phyloP scores from a whole-genome alignment of 2,113 vertebrate genomes.

The Ophthalmolycus amberensis region DNA sequence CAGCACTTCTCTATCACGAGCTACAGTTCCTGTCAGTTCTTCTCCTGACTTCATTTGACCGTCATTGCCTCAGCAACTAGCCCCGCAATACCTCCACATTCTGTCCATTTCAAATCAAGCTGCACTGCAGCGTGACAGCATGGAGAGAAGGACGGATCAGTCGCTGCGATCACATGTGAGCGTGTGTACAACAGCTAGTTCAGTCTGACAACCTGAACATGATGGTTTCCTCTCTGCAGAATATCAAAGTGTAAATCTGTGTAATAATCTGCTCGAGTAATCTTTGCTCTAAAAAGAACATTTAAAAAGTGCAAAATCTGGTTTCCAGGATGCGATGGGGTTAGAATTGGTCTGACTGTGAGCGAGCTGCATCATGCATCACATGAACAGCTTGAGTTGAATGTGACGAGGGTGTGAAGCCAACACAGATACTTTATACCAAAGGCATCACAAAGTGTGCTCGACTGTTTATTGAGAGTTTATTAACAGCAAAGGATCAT shows the following conservation, averaged over 20 bases:
- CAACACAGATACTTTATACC: not conserved
- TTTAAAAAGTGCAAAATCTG: too few species aligned
- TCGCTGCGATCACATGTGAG: not conserved
- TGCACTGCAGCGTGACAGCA: too few species aligned
- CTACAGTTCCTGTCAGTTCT: not conserved
- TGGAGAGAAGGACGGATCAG: too few species aligned
- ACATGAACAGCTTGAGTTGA: not conserved
- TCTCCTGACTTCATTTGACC: conserved; percentile 8
- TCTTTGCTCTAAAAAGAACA: not conserved
- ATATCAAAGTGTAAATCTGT: not conserved
- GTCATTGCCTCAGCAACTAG: conserved; percentile 9
- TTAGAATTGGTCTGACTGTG: not conserved
- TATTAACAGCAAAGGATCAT: not conserved
- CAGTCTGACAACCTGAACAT: not conserved
- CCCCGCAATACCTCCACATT: not conserved
- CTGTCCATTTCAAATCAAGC: not conserved
- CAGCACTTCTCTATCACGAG: not conserved
- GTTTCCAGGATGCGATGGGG: too few species aligned
- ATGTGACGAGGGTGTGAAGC: not conserved
- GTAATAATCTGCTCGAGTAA: not conserved
- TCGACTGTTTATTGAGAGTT: not conserved
- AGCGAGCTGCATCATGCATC: not conserved
- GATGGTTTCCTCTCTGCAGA: not conserved
- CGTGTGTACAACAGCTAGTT: not conserved
- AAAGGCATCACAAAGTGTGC: not conserved